A percentile compares a stretch with the other conserved stretches of the same genome.
Conservation (phyloP, 2,797 vertebrate species). For the Rhinophrynus dorsalis region DNA sequence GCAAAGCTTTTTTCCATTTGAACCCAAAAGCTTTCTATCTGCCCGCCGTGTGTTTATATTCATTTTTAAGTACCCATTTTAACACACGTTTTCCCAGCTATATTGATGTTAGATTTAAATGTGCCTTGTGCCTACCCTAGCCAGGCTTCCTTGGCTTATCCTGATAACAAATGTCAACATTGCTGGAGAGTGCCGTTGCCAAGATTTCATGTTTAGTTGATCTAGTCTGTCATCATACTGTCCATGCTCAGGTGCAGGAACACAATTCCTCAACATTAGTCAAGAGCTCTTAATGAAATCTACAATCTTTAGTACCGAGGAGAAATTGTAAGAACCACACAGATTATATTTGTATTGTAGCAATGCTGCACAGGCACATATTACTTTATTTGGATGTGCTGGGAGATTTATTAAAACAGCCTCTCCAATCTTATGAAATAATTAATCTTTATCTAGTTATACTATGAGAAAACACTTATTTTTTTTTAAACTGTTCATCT, state of each 20-base stretch:
- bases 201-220: conserved; percentile 43
- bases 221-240: conserved; percentile 39
- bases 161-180: conserved; percentile 48
- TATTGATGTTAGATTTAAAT: conserved; percentile 37
- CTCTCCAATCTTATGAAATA: conserved; percentile 32
- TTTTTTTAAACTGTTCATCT: too few relatives aligned
- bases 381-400: conserved; percentile 34
- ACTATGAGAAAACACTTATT: conserved; percentile 17
- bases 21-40: too few relatives aligned
- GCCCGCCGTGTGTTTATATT: too few relatives aligned
- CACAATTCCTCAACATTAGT: conserved; percentile 42
- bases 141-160: conserved; percentile 34
- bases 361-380: conserved; percentile 19
- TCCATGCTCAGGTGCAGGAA: conserved; percentile 42
- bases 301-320: conserved; percentile 34
- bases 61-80: too few relatives aligned
- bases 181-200: conserved; percentile 26
- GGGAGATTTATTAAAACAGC: conserved; percentile 39
- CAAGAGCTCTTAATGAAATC: conserved; percentile 48
- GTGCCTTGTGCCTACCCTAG: conserved; percentile 18
- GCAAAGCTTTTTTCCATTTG: too few relatives aligned
- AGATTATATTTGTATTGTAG: conserved; percentile 38
- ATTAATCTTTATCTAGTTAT: conserved; percentile 33
- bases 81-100: conserved; percentile 15
- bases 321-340: conserved; percentile 38